A percentile compares a stretch with the other conserved stretches of the same genome.
Conservation (phyloP, 2,113 vertebrate genomes). For the Scomber japonicus region DNA sequence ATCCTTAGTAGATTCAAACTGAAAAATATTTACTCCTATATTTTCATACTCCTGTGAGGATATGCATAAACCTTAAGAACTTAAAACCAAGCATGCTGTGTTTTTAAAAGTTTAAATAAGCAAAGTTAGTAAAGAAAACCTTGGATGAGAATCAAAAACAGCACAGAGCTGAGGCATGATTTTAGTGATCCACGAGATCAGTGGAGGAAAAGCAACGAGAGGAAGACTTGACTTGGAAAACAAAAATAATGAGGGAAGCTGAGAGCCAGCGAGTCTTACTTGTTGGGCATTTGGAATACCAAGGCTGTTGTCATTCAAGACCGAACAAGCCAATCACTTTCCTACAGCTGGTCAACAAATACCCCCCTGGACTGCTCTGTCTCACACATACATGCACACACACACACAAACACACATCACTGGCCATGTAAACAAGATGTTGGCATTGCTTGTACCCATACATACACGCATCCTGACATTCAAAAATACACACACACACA, state of each 20-base stretch:
- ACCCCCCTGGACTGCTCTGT: conserved; percentile 28
- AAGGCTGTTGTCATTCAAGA: conserved; percentile 55
- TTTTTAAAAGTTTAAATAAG: conserved; percentile 4
- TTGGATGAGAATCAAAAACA: conserved; percentile 17
- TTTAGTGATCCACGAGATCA: conserved; percentile 42
- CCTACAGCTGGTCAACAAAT: conserved; percentile 59
- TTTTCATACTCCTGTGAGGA: not conserved
- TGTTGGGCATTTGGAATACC: conserved; percentile 43
- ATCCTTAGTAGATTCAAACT: not conserved
- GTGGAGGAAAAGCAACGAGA: conserved; percentile 26
- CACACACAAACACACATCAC: conserved; percentile 40
- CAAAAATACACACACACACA: not conserved
- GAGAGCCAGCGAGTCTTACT: conserved; percentile 41
- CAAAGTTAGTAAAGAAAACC: conserved; percentile 22
- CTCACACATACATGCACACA: conserved; percentile 10
- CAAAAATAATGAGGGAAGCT: conserved; percentile 63
- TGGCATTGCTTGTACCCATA: conserved; percentile 9
- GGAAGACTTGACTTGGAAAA: conserved; percentile 44
- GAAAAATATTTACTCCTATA: conserved; percentile 18
- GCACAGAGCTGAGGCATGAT: conserved; percentile 23
- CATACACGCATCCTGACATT: conserved; percentile 20
- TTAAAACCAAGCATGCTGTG: not conserved
- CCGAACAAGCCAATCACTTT: conserved; percentile 65
- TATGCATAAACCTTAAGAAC: conserved; percentile 8
- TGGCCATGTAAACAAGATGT: conserved; percentile 23